A percentile compares a stretch with the other conserved stretches of the same genome.
Evolutionary conservation across 2,888 invertebrate species (phyloP).

Genomic region (Drosophila sordidapex): DNA sequence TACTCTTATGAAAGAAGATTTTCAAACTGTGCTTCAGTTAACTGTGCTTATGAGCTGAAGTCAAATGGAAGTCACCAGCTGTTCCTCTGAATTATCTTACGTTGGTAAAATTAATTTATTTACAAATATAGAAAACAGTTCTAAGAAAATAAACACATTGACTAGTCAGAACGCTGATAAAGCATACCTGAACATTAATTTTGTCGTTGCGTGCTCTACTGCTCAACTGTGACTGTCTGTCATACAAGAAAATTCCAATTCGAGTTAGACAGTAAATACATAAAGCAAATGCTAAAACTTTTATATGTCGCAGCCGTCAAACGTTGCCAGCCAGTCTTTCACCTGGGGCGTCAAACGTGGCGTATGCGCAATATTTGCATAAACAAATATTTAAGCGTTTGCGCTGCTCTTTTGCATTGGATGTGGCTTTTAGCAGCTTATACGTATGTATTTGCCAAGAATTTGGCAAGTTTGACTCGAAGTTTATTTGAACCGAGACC

Average conservation of each 20-base stretch:
- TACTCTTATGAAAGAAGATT: not conserved
- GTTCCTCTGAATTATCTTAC: not conserved
- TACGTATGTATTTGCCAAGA: constrained; percentile 32
- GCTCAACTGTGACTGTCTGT: constrained; percentile 10
- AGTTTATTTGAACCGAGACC: constrained; percentile 60
- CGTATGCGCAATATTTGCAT: constrained; percentile 65
- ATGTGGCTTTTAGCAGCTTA: constrained; percentile 48
- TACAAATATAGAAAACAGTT: not conserved
- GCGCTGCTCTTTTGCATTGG: constrained; percentile 48
- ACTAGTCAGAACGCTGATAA: not conserved
- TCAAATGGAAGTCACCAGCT: not conserved
- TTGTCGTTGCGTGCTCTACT: not conserved
- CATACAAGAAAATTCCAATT: constrained; percentile 16
- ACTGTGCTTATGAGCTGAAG: not conserved
- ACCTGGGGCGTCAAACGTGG: constrained; percentile 55
- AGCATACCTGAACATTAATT: not conserved
- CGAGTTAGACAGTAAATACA: constrained; percentile 41
- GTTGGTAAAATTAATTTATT: not conserved
- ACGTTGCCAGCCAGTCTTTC: constrained; percentile 32
- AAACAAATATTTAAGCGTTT: constrained; percentile 53
- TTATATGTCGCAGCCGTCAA: constrained; percentile 33
- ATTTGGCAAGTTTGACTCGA: constrained; percentile 50
- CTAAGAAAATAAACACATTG: not conserved
- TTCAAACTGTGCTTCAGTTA: not conserved
- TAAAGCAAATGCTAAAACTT: constrained; percentile 34